These are phyloP conservation scores for Dolichotis patagonum DNA, from an alignment of 2,113 vertebrate species.

Conservation along the genomic window DNA sequence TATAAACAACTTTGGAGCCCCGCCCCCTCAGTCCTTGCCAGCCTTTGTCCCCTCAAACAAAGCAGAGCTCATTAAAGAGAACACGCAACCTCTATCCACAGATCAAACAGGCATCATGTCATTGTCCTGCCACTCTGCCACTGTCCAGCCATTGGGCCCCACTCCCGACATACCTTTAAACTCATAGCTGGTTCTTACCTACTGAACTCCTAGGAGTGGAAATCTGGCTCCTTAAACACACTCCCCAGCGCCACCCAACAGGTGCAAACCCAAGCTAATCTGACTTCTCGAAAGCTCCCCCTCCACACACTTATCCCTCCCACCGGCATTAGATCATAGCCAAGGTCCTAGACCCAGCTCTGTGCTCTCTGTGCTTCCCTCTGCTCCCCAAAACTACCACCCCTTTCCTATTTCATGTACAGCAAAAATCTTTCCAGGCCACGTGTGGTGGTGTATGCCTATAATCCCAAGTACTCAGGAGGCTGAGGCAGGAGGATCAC, in stretches of 20 bases:
- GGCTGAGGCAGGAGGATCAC: neutral
- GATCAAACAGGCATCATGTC: neutral
- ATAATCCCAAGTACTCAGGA: neutral
- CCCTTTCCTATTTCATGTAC: neutral
- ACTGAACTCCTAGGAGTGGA: neutral
- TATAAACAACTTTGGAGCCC: constrained; percentile 23
- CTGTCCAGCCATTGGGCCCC: neutral
- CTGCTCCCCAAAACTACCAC: neutral
- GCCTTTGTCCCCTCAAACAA: constrained; percentile 17
- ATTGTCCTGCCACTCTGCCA: neutral
- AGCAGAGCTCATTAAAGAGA: constrained; percentile 5
- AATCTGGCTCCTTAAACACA: constrained; percentile 22
- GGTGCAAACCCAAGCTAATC: neutral
- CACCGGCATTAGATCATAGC: neutral
- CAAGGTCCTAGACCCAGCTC: neutral
- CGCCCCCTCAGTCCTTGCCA: neutral
- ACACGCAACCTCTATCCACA: neutral
- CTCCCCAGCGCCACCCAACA: neutral
- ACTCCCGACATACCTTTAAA: neutral
- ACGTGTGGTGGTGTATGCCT: neutral
- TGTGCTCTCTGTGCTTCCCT: neutral
- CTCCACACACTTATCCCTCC: neutral
- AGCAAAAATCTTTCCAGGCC: neutral
- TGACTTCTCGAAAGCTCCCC: neutral
- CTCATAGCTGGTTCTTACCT: neutral